A percentile compares a stretch with the other conserved stretches of the same genome.
Evolutionary conservation across 2,888 invertebrate species (phyloP).

Genomic region (Phortica okadai): DNA sequence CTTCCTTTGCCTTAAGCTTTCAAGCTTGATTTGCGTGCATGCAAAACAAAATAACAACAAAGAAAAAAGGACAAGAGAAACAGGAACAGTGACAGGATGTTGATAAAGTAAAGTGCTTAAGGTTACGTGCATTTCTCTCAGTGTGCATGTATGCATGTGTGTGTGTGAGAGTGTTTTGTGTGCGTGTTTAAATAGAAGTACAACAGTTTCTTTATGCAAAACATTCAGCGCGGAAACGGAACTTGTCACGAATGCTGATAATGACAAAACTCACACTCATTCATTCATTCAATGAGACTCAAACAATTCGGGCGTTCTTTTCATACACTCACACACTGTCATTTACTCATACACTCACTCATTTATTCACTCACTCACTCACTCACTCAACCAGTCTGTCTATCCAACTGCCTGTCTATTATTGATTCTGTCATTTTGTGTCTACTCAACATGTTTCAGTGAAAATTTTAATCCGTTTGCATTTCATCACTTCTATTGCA

Average conservation of each 20-base stretch:
- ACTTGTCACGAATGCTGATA: not conserved
- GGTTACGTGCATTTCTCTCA: not conserved
- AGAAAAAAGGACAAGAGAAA: not conserved
- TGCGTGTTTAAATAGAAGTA: not conserved
- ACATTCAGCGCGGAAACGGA: not conserved
- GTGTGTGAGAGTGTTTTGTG: not conserved
- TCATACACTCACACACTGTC: not conserved
- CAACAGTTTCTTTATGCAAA: not conserved
- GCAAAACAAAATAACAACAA: not conserved
- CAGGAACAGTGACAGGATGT: conserved; percentile 50
- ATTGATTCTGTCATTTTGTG: not conserved
- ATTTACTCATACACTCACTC: not conserved
- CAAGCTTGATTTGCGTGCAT: conserved; percentile 12
- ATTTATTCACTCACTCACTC: not conserved
- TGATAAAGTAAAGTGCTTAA: conserved; percentile 60
- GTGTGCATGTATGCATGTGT: not conserved
- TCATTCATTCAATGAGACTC: not conserved
- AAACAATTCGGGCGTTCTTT: too few relatives aligned
- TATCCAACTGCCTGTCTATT: not conserved
- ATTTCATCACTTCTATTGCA: conserved; percentile 12
- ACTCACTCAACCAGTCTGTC: not conserved
- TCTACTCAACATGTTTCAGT: not conserved
- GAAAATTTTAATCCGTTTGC: conserved; percentile 21
- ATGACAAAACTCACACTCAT: not conserved
- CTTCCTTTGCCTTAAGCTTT: conserved; percentile 23